Percentiles rank a stretch among this genome's conserved stretches.
phyloP scores from a whole-genome alignment of 1,140 invertebrate genomes.

The Drosophila rhopaloa region DNA sequence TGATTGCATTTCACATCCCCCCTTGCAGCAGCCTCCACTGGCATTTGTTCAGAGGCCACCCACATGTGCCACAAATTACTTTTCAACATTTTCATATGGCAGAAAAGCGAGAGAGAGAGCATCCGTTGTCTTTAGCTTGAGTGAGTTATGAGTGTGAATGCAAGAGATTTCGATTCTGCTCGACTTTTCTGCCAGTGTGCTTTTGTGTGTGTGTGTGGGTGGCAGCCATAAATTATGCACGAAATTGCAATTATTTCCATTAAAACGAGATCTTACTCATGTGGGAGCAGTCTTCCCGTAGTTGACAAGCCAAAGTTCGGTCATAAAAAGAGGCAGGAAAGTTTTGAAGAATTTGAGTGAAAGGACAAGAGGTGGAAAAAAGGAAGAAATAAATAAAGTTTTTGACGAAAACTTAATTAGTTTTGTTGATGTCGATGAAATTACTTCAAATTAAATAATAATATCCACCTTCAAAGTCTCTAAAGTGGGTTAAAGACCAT shows the following conservation, averaged over 20 bases:
- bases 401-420: not conserved
- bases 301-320: slow-evolving; percentile 33
- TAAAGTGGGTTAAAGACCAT: not conserved
- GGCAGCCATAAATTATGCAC: slow-evolving; percentile 69
- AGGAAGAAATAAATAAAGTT: not conserved
- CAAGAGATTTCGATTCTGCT: slow-evolving; percentile 13
- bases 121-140: slow-evolving; percentile 44
- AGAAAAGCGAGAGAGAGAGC: slow-evolving; percentile 11
- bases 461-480: not conserved
- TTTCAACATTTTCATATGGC: slow-evolving; percentile 45
- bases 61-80: slow-evolving; percentile 79
- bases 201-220: slow-evolving; percentile 24
- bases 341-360: slow-evolving; percentile 6
- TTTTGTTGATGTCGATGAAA: not conserved
- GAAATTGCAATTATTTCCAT: slow-evolving; percentile 80
- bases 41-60: slow-evolving; percentile 54
- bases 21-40: slow-evolving; percentile 19
- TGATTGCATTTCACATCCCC: slow-evolving; percentile 67
- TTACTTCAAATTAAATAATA: no score
- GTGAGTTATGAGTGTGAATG: slow-evolving; percentile 43
- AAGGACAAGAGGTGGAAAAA: slow-evolving; percentile 4
- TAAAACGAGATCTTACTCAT: slow-evolving; percentile 50
- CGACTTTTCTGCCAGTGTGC: slow-evolving; percentile 32
- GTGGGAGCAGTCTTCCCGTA: slow-evolving; percentile 14
- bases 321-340: slow-evolving; percentile 4